Evolutionary conservation across 1,140 invertebrate species (phyloP).

Genomic region (Meloidogyne hapla): DNA sequence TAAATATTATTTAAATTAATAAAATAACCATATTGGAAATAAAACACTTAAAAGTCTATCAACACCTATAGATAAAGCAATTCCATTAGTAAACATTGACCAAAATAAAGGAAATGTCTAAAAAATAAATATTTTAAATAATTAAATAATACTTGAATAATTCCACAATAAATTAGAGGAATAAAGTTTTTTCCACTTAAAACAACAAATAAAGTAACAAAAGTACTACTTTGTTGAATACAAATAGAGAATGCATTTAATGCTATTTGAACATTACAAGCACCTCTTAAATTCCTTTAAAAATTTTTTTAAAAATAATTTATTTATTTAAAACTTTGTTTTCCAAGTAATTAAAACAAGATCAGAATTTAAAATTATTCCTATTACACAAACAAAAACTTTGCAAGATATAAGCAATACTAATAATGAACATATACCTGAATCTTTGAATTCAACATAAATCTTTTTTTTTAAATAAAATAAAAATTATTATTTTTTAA

Average conservation of each 20-base stretch:
- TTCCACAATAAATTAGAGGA: background rate
- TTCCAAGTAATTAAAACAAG: constrained; percentile 1
- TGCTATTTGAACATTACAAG: constrained; percentile 10
- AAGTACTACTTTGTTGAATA: constrained; percentile 7
- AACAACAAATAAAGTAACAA: constrained; percentile 14
- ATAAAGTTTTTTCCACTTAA: constrained; percentile 9
- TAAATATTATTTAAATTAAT: background rate
- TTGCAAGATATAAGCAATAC: background rate
- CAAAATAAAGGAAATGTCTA: constrained; percentile 5
- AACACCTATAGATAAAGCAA: background rate
- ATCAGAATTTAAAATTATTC: constrained; percentile 1
- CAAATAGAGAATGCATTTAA: constrained; percentile 6
- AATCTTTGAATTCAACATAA: background rate
- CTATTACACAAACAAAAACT: background rate
- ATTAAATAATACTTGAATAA: constrained; percentile 7
- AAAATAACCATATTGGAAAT: constrained; percentile 6
- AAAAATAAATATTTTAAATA: background rate
- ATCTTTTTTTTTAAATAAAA: too few relatives aligned
- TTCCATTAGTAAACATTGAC: constrained; percentile 2
- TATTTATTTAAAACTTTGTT: constrained; percentile 6
- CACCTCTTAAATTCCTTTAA: background rate
- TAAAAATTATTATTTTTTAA: too few relatives aligned
- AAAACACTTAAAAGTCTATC: constrained; percentile 13
- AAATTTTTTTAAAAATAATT: background rate
- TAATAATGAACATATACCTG: background rate